Percentiles rank a stretch among this genome's conserved stretches.
Conservation (phyloP, 2,888 invertebrate species). For the Athalia circularis region DNA sequence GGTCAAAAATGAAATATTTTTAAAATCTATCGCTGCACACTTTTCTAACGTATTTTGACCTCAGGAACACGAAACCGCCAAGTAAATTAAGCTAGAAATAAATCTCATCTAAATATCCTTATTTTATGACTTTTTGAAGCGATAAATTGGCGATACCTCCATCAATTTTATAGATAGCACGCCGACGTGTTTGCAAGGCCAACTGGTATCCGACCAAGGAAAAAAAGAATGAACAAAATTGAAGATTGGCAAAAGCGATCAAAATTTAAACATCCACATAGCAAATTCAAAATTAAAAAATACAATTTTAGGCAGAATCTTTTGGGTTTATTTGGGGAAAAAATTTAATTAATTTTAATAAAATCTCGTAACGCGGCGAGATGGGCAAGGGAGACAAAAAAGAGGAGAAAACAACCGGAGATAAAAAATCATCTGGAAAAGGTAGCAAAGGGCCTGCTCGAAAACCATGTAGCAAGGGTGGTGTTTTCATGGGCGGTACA, state of each 20-base stretch:
- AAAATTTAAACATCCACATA: constrained; percentile 15
- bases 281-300: constrained; percentile 29
- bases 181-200: too few relatives aligned
- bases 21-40: too few relatives aligned
- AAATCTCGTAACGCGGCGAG: constrained; percentile 10
- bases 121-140: too few relatives aligned
- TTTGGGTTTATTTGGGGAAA: neutral
- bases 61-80: too few relatives aligned
- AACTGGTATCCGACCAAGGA: neutral
- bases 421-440: constrained; percentile 16
- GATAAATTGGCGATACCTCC: too few relatives aligned
- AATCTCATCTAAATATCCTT: too few relatives aligned
- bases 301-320: constrained; percentile 13
- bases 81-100: too few relatives aligned
- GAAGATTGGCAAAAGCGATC: neutral
- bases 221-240: constrained; percentile 10
- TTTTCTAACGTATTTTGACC: too few relatives aligned
- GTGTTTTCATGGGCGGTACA: constrained; percentile 48
- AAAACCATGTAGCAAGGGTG: constrained; percentile 32
- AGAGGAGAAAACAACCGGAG: neutral
- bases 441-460: constrained; percentile 4
- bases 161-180: too few relatives aligned
- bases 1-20: too few relatives aligned
- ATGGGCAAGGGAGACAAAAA: constrained; percentile 28
- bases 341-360: too few relatives aligned